Evolutionary conservation across 2,888 invertebrate species (phyloP), one percentile per base, ranked within the genome.

Genomic region (Dyspetes luteomarginatus): DNA sequence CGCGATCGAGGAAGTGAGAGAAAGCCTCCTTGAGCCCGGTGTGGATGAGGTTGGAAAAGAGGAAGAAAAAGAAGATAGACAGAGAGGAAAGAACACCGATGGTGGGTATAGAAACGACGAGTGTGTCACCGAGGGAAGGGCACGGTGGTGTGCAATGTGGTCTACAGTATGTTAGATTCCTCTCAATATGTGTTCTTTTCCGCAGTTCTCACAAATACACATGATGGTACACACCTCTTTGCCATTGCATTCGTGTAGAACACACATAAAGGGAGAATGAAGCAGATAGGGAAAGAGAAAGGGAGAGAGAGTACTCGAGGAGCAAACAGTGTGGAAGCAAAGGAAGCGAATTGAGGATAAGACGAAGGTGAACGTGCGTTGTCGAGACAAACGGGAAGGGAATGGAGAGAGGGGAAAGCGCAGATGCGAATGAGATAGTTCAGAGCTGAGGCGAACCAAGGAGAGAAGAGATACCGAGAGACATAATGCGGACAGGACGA

Each of bases 401-500:
- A 30, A 24, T 9, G 36, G 43, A 64, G 26, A 43, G 62, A 52
- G 68, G 45, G 68, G 45, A 43, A 48, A 22, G 64, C 82, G 84
- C 84, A 84, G 84, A 84, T 84, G 84, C 81, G 82, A 76, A 83
- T 75, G 83, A 84, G 84, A 84, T 84, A 84, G 83, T 82, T 81
- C 62, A 62, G 55, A 79, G 72, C 75, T 78, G 78, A 83, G 81
- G 78, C 79, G 80, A 71, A 84, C 78, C 78, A 52, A 78, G 78
- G 79, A 81, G 67, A n/a, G n/a, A n/a, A n/a, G 71, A 83, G 81
- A 83, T 83, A 84, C 77, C 78, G 58, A 68, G 75, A 74, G 84
- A 84, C 84, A 85, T 85, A 85, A 86, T 85, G 83, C 81, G 83
- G 83, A 85, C 84, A 84, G 84, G 84, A 86, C 84, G 85, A 85